Evolutionary conservation across 2,888 invertebrate genomes (phyloP), one percentile per base, ranked within the genome.

Genomic region (Phytoseiulus persimilis): DNA sequence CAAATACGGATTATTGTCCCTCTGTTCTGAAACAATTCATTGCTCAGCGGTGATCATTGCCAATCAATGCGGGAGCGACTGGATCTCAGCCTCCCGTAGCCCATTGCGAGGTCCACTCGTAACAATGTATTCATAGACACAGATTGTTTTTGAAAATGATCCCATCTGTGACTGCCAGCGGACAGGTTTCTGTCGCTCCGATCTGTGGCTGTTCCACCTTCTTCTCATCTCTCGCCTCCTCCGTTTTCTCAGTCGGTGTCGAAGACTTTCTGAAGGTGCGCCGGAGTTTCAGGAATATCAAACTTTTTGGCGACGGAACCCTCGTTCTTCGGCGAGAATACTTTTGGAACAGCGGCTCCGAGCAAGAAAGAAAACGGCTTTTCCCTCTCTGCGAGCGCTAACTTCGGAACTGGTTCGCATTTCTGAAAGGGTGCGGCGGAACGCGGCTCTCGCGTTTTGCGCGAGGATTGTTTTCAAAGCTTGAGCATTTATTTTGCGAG

Each of bases 351-450:
- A 65, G 65, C 65, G 18, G 65, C 65, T 65, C 65, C 18, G 65
- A 65, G 65, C 65, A 65, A 65, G 65, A 65, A 65, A 65, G 65
- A 65, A 65, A 65, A 65, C 65, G 65, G 65, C 65, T 65, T 28
- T 65, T 65, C 65, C 65, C 65, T 65, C 65, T 65, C 65, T 65
- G 65, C 65, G 65, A 65, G 65, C 65, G 65, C 65, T 65, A 65
- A 65, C 65, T 65, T 65, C 65, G 65, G 65, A 65, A 65, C 65
- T 65, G 65, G 65, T 65, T 65, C 65, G 65, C 65, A 28, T 23
- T 65, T 65, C 28, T 1, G 65, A 18, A 18, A 65, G 65, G 65
- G 65, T 65, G 28, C 65, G 65, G 65, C 65, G 65, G 18, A 65
- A 28, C 65, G 65, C 65, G 14, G 65, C 65, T 28, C 18, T 2